Evolutionary conservation across 2,113 vertebrate species (phyloP).

Genomic region (Crypturellus undulatus): DNA sequence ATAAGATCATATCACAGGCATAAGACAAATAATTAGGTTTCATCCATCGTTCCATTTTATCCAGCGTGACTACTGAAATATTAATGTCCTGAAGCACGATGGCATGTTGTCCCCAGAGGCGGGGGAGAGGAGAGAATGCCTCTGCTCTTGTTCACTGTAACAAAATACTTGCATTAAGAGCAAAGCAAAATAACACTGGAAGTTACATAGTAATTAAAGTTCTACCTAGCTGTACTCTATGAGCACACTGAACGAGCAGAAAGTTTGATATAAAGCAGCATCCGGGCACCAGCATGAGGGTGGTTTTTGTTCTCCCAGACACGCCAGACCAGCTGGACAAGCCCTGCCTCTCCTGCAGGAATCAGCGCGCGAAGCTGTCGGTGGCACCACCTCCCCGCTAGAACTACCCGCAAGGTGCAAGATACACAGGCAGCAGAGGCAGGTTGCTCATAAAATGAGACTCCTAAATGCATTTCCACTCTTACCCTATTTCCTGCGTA

Average conservation of each 20-base stretch:
- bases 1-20: slow-evolving; percentile 50
- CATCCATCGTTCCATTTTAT: slow-evolving; percentile 52
- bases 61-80: slow-evolving; percentile 52
- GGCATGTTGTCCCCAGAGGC: slow-evolving; percentile 34
- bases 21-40: slow-evolving; percentile 64
- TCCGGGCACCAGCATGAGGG: not conserved
- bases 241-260: not conserved
- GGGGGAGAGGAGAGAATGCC: not conserved
- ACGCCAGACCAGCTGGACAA: not conserved
- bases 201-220: slow-evolving; percentile 52
- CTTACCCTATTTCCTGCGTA: slow-evolving; percentile 21
- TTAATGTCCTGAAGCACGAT: slow-evolving; percentile 56
- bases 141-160: slow-evolving; percentile 64
- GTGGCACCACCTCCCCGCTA: not conserved
- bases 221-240: slow-evolving; percentile 51
- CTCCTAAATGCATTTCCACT: slow-evolving; percentile 61
- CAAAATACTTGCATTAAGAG: slow-evolving; percentile 63
- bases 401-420: slow-evolving; percentile 16
- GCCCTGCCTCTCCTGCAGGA: not conserved
- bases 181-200: slow-evolving; percentile 46
- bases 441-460: slow-evolving; percentile 31
- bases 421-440: slow-evolving; percentile 1
- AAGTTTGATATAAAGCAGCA: slow-evolving; percentile 7
- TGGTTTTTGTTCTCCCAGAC: not conserved
- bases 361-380: not conserved